These are phyloP conservation scores for Cynopterus sphinx DNA, from an alignment of 2,797 vertebrate species.

Conservation along the genomic window DNA sequence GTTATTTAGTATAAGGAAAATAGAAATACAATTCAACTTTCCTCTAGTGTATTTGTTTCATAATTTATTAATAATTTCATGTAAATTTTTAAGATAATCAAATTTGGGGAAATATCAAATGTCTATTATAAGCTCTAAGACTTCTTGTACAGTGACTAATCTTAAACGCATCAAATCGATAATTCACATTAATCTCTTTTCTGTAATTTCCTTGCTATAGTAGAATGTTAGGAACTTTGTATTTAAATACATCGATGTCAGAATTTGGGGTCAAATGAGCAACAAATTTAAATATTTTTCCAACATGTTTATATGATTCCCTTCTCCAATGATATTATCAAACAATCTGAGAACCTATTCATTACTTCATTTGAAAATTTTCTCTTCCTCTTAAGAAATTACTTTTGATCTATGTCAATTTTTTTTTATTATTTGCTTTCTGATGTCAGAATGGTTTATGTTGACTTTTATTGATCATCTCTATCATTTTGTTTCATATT, in stretches of 20 bases:
- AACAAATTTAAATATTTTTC: neutral
- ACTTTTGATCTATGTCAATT: neutral
- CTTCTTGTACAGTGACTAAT: neutral
- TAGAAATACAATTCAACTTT: neutral
- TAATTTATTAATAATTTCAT: neutral
- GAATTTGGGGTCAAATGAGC: neutral
- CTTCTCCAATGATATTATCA: neutral
- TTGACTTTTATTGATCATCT: neutral
- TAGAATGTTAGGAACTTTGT: neutral
- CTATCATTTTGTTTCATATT: conserved; percentile 20
- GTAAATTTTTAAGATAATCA: neutral
- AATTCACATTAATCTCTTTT: neutral
- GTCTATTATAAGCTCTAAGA: neutral
- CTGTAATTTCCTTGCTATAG: neutral
- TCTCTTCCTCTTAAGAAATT: neutral
- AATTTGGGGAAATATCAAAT: neutral
- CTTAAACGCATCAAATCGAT: neutral
- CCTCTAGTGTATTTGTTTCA: neutral
- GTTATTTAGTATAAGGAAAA: neutral
- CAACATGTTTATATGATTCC: neutral
- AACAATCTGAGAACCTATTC: neutral
- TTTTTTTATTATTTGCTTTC: neutral
- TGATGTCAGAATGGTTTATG: neutral
- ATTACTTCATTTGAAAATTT: neutral
- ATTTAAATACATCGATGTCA: neutral